Base-by-base conservation (phyloP, 2,888 invertebrate species). In the Tenthredo scrophulariae region DNA sequence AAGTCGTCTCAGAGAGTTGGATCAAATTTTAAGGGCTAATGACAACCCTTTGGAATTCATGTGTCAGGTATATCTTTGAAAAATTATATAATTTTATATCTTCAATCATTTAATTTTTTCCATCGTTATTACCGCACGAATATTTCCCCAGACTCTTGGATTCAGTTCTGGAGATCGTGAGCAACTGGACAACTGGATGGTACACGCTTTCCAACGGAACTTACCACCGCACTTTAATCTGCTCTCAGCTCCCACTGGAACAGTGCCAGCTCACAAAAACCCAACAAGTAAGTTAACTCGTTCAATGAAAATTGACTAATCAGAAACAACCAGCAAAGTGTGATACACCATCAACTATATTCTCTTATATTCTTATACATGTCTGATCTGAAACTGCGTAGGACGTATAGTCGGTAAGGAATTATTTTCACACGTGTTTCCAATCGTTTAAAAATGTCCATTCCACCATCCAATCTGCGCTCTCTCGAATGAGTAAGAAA, bases 1-100 rank as follows among this genome's bases (percentile, higher is more conserved):
- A 93, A 97, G 97, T 90, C 95, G 97, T 84, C 94, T 98, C 84
- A 94, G 97, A 50, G 98, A 98, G 91, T 94, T 98, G 84, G 97
- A 97, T 91, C 97, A 97, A 90, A 94, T 98, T 89, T 94, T 98
- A 84, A 94, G 97, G 58, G 96, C 96, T 6, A 96, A 96, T 85
- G 97, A 97, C 89, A 97, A 97, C 90, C 98, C 98, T 0, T 94
- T 98, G 83, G 97, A 97, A 92, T 97, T 98, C 90, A 97, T 98
- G 97, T 97, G 98, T 90, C 97, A 97, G 95, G 97, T 97, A 94
- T 90, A 84, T 65, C 0, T 15, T 37, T 54, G 9, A 26, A 40
- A 43, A 43, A 43, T 18, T 1, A 46, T 0, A 37, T 0, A 2
- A 9, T 15, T 75, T 75, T 26, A 22, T 46, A 4, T 13, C 6